phyloP scores from a whole-genome alignment of 2,797 vertebrate genomes.

The Esox masquinongy region DNA sequence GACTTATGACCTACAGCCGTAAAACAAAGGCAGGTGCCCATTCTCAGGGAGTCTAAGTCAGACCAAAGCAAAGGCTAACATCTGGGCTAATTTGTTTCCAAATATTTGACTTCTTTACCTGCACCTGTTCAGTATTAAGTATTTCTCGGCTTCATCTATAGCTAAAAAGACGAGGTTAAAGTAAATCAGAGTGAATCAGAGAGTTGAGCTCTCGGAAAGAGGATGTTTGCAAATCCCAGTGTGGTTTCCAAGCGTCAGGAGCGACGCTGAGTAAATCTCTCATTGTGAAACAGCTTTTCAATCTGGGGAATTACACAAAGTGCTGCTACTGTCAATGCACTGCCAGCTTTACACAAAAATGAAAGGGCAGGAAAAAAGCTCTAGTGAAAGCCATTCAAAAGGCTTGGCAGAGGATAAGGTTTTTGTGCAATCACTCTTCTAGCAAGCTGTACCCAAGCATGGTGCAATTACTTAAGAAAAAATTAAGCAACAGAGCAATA shows the following conservation, averaged over 20 bases:
- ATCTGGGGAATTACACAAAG: conserved; percentile 84
- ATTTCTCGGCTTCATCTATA: conserved; percentile 47
- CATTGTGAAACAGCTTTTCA: conserved; percentile 81
- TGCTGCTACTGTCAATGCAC: conserved; percentile 82
- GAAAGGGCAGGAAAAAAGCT: conserved; percentile 51
- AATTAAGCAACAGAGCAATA: conserved; percentile 56
- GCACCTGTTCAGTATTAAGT: conserved; percentile 26
- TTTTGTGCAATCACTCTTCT: conserved; percentile 56
- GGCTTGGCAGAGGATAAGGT: conserved; percentile 66
- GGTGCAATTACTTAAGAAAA: conserved; percentile 63
- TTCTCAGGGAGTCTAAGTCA: background rate
- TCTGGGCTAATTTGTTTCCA: background rate
- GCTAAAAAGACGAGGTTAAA: conserved; percentile 32
- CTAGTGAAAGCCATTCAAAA: conserved; percentile 64
- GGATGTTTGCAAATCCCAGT: conserved; percentile 50
- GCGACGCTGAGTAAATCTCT: conserved; percentile 73
- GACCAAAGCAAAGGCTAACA: background rate
- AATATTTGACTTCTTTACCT: conserved; percentile 32
- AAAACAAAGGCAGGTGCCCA: conserved; percentile 12
- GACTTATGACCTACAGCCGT: conserved; percentile 45
- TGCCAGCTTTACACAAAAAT: conserved; percentile 72
- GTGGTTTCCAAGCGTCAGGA: conserved; percentile 42
- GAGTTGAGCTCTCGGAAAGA: conserved; percentile 41
- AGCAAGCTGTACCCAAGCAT: conserved; percentile 53
- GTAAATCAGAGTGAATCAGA: conserved; percentile 26